phyloP scores from a whole-genome alignment of 2,113 vertebrate species.

The Calyptomena viridis region DNA sequence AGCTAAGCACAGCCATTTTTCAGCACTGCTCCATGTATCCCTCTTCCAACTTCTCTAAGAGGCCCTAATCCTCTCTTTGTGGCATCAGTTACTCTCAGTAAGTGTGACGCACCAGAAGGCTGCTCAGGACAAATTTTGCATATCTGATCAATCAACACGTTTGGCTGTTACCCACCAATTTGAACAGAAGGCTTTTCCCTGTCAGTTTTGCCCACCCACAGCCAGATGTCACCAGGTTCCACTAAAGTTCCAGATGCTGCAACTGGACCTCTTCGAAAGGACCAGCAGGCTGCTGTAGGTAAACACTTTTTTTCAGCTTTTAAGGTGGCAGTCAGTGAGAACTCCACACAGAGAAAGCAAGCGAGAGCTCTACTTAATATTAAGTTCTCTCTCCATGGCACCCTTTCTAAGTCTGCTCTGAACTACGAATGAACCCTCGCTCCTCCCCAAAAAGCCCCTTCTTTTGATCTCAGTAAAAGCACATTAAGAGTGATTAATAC shows the following conservation, averaged over 20 bases:
- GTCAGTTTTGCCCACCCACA: not conserved
- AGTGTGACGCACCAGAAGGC: not conserved
- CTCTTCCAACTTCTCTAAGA: not conserved
- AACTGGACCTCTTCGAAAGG: not conserved
- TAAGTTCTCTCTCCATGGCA: not conserved
- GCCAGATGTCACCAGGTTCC: not conserved
- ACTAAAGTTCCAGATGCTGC: not conserved
- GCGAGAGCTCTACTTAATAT: not conserved
- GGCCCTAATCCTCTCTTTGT: conserved; percentile 17
- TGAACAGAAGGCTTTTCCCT: not conserved
- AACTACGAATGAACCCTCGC: not conserved
- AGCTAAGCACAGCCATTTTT: not conserved
- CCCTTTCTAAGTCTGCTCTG: not conserved
- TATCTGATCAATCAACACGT: not conserved
- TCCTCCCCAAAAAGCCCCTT: not conserved
- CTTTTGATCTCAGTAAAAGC: not conserved
- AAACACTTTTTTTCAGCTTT: not conserved
- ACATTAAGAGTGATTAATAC: not conserved
- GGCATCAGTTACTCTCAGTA: not conserved
- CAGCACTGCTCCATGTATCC: not conserved
- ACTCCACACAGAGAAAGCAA: not conserved
- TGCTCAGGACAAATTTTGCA: not conserved
- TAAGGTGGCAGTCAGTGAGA: not conserved
- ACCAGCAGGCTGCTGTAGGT: not conserved
- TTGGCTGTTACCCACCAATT: not conserved